Evolutionary conservation across 2,888 invertebrate genomes (phyloP).

Genomic region (Tetanocera ferruginea): DNA sequence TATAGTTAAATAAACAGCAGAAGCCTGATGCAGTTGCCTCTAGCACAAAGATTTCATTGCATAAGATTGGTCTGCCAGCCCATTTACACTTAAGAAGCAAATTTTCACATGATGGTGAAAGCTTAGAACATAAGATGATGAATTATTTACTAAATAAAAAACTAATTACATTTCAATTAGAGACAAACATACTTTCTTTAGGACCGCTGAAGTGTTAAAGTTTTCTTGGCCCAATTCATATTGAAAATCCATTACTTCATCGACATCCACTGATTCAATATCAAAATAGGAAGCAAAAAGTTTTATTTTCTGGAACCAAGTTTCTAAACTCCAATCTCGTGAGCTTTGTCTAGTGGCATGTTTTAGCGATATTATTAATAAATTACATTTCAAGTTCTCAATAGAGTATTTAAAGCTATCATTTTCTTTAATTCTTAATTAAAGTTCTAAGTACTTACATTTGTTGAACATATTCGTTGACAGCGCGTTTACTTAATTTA

Average conservation of each 20-base stretch:
- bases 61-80: conserved; percentile 47
- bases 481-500: conserved; percentile 55
- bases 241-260: conserved; percentile 49
- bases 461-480: conserved; percentile 48
- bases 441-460: conserved; percentile 44
- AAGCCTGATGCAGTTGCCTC: conserved; percentile 50
- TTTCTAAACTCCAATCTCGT: background rate
- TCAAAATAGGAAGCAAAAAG: conserved; percentile 55
- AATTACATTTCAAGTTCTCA: no score
- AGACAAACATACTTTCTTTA: background rate
- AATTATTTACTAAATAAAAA: background rate
- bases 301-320: conserved; percentile 51
- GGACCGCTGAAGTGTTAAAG: background rate
- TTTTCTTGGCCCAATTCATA: conserved; percentile 43
- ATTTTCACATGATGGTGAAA: conserved; percentile 58
- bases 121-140: conserved; percentile 29
- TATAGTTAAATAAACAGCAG: conserved; percentile 59
- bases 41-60: conserved; percentile 53
- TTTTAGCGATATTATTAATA: no score
- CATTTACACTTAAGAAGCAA: conserved; percentile 56
- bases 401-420: no score
- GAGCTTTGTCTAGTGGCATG: background rate
- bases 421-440: no score
- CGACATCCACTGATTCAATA: conserved; percentile 45
- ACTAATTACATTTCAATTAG: background rate